A percentile compares a stretch with the other conserved stretches of the same genome.
phyloP scores from a whole-genome alignment of 2,113 vertebrate genomes.

The Gobiocypris rarus region DNA sequence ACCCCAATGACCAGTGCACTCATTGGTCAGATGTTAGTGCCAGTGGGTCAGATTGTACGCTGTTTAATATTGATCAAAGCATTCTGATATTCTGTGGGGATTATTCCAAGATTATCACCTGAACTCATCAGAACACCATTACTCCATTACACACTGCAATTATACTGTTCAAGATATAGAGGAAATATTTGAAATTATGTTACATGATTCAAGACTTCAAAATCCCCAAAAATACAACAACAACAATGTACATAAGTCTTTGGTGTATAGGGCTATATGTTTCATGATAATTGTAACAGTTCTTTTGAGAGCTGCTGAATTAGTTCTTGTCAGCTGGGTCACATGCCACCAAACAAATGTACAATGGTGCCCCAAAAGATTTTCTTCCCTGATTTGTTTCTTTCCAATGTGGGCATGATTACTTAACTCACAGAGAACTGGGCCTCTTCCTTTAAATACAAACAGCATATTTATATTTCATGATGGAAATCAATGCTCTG shows the following conservation, averaged over 20 bases:
- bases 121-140: neutral
- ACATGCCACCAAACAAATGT: neutral
- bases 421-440: neutral
- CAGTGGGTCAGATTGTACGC: neutral
- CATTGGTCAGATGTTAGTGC: neutral
- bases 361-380: neutral
- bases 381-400: neutral
- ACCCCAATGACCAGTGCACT: neutral
- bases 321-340: neutral
- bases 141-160: neutral
- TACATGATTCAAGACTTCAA: neutral
- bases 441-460: neutral
- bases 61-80: no score
- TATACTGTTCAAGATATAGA: neutral
- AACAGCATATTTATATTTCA: conserved; percentile 15
- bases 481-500: neutral
- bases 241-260: neutral
- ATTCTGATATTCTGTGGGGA: no score
- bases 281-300: neutral
- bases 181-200: neutral
- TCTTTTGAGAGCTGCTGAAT: neutral
- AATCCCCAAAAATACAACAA: neutral
- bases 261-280: neutral
- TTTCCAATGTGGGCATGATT: neutral
- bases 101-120: neutral